These are phyloP conservation scores for Pangasianodon hypophthalmus DNA, from an alignment of 2,113 vertebrate species.

Conservation along the genomic window DNA sequence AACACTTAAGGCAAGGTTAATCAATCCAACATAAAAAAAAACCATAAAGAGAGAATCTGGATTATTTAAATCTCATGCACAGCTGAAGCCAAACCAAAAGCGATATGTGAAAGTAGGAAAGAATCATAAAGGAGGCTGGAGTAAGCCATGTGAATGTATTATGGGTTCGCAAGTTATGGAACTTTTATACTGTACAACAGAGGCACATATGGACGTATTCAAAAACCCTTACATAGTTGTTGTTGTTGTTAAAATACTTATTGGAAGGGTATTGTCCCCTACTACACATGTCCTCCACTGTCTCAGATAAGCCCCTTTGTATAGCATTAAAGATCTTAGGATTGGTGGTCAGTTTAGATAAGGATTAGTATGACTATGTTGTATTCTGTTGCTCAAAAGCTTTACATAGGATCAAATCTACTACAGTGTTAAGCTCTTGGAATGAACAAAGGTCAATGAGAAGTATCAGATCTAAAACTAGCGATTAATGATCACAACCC, in stretches of 20 bases:
- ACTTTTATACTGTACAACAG: conserved; percentile 11
- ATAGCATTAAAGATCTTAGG: background rate
- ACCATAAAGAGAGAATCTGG: conserved; percentile 1
- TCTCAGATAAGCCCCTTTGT: background rate
- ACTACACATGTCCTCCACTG: background rate
- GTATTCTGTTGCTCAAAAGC: background rate
- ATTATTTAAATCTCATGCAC: conserved; percentile 47
- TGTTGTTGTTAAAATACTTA: background rate
- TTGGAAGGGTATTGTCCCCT: background rate
- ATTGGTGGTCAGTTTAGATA: background rate
- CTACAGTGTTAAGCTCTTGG: background rate
- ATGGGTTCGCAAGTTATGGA: background rate
- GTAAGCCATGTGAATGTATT: conserved; percentile 13
- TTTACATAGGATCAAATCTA: background rate
- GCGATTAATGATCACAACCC: background rate
- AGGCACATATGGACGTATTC: conserved; percentile 10
- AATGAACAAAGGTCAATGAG: background rate
- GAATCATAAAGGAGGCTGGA: conserved; percentile 21
- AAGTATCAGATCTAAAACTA: background rate
- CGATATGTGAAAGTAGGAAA: background rate
- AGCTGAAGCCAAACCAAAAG: conserved; percentile 38
- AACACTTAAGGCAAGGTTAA: background rate
- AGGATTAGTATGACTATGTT: background rate
- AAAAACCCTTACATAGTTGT: background rate
- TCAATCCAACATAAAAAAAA: background rate